Evolutionary conservation across 1,140 invertebrate genomes (phyloP).

Genomic region (Prorops nasuta): DNA sequence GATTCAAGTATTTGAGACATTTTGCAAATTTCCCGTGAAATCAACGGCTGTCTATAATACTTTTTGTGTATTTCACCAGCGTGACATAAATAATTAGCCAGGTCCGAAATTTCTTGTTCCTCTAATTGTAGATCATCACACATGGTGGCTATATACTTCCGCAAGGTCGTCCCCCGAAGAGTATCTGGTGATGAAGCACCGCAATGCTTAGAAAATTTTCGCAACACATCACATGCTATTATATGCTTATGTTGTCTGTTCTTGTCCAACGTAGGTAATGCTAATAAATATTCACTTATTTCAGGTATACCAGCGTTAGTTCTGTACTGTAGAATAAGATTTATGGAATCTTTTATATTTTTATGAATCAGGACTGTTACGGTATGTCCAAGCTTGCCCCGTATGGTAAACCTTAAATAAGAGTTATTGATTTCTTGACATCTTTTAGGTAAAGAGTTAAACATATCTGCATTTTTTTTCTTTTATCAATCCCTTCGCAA

Average conservation of each 20-base stretch:
- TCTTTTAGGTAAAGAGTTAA: background rate
- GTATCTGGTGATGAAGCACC: constrained; percentile 10
- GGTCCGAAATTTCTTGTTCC: too few species aligned
- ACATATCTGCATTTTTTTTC: background rate
- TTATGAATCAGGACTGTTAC: background rate
- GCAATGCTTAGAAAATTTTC: constrained; percentile 15
- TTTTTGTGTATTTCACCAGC: too few species aligned
- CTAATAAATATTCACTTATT: constrained; percentile 16
- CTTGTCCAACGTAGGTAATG: constrained; percentile 3
- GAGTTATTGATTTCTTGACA: background rate
- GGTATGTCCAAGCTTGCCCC: background rate
- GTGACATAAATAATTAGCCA: too few species aligned
- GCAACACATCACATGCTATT: constrained; percentile 12
- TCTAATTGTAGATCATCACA: too few species aligned
- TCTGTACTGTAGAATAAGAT: constrained; percentile 7
- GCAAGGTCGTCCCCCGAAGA: constrained; percentile 1
- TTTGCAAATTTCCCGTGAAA: too few species aligned
- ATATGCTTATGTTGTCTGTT: constrained; percentile 12
- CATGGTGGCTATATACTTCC: too few species aligned
- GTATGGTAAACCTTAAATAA: constrained; percentile 7
- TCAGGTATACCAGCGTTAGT: constrained; percentile 4
- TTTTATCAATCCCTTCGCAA: background rate
- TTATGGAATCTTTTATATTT: background rate
- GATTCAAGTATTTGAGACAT: too few species aligned
- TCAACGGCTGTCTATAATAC: too few species aligned